phyloP scores from a whole-genome alignment of 2,113 vertebrate species.

The Crotalus helleri region DNA sequence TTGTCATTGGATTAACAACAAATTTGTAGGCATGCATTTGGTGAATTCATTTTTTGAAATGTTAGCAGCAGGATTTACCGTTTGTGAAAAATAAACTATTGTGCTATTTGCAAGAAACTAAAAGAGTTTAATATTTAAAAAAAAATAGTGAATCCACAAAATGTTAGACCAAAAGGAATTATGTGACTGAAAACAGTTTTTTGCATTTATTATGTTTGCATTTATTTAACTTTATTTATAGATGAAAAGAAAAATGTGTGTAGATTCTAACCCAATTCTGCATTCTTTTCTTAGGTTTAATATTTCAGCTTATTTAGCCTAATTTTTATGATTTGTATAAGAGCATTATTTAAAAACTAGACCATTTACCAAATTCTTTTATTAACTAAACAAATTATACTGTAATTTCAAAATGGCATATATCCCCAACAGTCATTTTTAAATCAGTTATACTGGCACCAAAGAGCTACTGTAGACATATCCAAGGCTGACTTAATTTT shows the following conservation, averaged over 20 bases:
- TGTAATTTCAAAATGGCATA: conserved; percentile 52
- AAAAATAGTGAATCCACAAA: background rate
- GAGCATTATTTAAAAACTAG: conserved; percentile 52
- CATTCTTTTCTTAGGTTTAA: conserved; percentile 34
- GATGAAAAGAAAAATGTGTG: conserved; percentile 3
- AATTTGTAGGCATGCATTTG: conserved; percentile 30
- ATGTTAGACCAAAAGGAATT: conserved; percentile 27
- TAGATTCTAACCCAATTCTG: conserved; percentile 43
- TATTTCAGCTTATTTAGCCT: conserved; percentile 13
- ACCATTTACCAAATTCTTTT: conserved; percentile 52
- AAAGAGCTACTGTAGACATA: background rate
- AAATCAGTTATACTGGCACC: conserved; percentile 30
- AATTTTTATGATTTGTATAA: conserved; percentile 33
- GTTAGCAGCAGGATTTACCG: conserved; percentile 29
- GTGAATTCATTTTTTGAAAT: conserved; percentile 9
- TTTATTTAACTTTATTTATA: conserved; percentile 35
- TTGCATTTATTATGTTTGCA: conserved; percentile 16
- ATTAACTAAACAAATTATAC: conserved; percentile 38
- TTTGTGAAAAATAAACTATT: conserved; percentile 20
- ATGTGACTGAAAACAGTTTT: background rate
- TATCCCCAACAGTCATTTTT: conserved; percentile 56
- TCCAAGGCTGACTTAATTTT: background rate
- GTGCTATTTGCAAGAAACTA: conserved; percentile 18
- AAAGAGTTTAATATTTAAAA: conserved; percentile 23
- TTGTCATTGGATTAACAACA: conserved; percentile 10